phyloP scores from a whole-genome alignment of 2,797 vertebrate species.

The Argya squamiceps region DNA sequence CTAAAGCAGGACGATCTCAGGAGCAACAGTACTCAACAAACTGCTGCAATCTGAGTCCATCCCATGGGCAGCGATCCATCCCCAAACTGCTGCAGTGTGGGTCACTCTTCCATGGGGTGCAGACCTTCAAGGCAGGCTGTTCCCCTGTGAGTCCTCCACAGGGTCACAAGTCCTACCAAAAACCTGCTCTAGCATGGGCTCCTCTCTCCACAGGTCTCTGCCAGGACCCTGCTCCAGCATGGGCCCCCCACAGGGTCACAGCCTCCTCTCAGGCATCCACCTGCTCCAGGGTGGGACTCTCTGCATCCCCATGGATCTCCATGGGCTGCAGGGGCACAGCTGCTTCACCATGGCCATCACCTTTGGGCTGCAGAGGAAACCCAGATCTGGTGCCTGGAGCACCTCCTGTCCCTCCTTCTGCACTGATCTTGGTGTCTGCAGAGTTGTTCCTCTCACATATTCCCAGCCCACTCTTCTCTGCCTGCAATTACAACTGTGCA shows the following conservation, averaged over 20 bases:
- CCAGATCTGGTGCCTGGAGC: background rate
- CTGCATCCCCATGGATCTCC: background rate
- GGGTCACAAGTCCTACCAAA: background rate
- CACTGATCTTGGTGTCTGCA: background rate
- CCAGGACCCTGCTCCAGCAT: background rate
- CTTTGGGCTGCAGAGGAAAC: background rate
- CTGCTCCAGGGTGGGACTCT: rapidly evolving
- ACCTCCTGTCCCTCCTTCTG: background rate
- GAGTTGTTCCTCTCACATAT: background rate
- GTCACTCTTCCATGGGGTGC: background rate
- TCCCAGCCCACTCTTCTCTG: background rate
- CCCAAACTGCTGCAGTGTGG: background rate
- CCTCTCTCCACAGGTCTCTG: background rate
- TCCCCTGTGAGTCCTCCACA: background rate
- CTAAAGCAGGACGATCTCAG: background rate
- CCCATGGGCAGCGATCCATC: background rate
- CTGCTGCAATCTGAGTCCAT: background rate
- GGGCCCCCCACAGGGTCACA: background rate
- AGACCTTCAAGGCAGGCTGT: background rate
- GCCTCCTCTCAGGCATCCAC: background rate
- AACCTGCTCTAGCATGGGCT: background rate
- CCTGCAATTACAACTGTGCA: rapidly evolving
- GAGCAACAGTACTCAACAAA: background rate
- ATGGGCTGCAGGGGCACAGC: background rate
- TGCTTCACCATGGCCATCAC: background rate